These are phyloP conservation scores for Drosophila mayaguana DNA, from an alignment of 2,888 invertebrate species.

Conservation along the genomic window DNA sequence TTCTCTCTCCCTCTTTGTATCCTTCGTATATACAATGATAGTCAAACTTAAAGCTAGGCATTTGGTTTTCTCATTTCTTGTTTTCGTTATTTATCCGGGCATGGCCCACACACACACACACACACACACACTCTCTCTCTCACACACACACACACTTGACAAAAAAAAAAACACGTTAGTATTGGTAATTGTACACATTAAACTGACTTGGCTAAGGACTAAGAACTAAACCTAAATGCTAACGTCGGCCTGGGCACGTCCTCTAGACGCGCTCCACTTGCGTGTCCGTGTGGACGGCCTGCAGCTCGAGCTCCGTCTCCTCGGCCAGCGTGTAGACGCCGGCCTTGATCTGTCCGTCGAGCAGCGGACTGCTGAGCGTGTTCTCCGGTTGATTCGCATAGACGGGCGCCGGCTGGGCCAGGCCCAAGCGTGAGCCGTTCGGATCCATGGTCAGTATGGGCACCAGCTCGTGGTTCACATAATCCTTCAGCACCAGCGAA, in stretches of 20 bases:
- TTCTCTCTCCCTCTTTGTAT: not conserved
- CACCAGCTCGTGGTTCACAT: constrained; percentile 85
- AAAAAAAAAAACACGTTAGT: constrained; percentile 28
- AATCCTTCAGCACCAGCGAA: constrained; percentile 84
- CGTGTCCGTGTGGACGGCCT: constrained; percentile 85
- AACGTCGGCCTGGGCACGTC: constrained; percentile 20
- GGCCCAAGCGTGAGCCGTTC: constrained; percentile 69
- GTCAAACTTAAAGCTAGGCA: constrained; percentile 53
- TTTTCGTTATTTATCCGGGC: constrained; percentile 25
- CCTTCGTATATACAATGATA: constrained; percentile 51
- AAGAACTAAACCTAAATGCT: constrained; percentile 60
- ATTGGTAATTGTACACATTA: constrained; percentile 28
- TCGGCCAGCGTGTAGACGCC: constrained; percentile 87
- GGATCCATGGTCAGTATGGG: constrained; percentile 85
- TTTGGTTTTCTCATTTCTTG: not conserved
- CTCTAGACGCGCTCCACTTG: constrained; percentile 74
- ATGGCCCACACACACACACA: constrained; percentile 17
- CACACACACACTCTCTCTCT: not conserved
- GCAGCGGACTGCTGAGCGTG: constrained; percentile 68
- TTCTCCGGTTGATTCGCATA: constrained; percentile 30
- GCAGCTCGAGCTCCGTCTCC: constrained; percentile 87
- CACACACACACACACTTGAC: not conserved
- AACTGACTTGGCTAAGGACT: constrained; percentile 46
- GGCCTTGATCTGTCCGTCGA: constrained; percentile 79
- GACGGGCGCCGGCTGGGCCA: constrained; percentile 48